These are phyloP conservation scores for Brachypteracias leptosomus DNA, from an alignment of 2,113 vertebrate species.

Conservation along the genomic window DNA sequence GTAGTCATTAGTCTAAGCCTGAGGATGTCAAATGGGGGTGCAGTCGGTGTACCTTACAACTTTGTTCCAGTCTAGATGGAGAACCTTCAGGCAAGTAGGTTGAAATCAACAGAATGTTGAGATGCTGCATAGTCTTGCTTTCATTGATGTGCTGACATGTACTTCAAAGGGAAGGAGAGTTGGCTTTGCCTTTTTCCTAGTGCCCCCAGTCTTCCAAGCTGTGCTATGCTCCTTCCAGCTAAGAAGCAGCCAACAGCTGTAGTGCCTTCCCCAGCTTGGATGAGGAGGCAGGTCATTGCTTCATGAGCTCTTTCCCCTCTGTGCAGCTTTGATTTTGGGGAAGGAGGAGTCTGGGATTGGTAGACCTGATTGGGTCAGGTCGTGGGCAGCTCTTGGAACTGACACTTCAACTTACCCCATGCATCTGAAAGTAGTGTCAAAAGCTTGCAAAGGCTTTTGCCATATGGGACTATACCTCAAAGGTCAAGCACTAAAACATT, in stretches of 20 bases:
- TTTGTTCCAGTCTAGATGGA: not conserved
- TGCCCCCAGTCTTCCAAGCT: not conserved
- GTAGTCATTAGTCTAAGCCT: not conserved
- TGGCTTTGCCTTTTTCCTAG: not conserved
- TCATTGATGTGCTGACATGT: not conserved
- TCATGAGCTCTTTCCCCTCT: not conserved
- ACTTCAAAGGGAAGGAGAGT: not conserved
- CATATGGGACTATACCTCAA: not conserved
- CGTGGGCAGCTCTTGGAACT: not conserved
- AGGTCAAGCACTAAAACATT: not conserved
- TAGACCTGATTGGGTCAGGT: not conserved
- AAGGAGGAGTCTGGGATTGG: not conserved
- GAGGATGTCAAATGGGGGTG: not conserved
- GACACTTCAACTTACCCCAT: not conserved
- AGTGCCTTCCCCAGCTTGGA: not conserved
- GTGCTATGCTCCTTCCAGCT: not conserved
- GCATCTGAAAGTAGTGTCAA: fast-evolving
- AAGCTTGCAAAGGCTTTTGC: not conserved
- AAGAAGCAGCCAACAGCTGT: not conserved
- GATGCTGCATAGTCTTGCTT: not conserved
- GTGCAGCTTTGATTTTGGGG: not conserved
- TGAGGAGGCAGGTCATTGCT: not conserved
- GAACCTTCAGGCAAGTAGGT: not conserved
- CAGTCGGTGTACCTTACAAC: not conserved
- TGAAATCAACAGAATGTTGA: not conserved